phyloP scores from a whole-genome alignment of 2,113 vertebrate species.

The Noturus placidus region DNA sequence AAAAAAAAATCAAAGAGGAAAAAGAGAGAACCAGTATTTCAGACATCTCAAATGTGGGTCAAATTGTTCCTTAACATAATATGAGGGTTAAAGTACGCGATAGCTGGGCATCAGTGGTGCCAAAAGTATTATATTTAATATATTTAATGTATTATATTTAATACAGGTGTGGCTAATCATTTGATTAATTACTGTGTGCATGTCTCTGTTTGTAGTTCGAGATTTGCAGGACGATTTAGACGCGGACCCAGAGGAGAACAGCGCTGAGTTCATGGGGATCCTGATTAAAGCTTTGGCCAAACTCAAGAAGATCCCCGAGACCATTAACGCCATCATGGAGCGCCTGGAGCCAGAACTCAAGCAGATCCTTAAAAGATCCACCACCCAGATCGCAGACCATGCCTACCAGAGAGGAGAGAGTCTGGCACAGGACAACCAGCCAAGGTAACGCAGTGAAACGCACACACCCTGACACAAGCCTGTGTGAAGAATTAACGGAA shows the following conservation, averaged over 20 bases:
- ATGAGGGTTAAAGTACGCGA: no score
- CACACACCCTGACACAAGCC: neutral
- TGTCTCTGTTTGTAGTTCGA: slow-evolving; percentile 66
- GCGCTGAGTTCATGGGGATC: slow-evolving; percentile 90
- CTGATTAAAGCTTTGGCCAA: slow-evolving; percentile 94
- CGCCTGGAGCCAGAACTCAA: slow-evolving; percentile 93
- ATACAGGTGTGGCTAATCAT: neutral
- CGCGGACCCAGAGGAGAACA: slow-evolving; percentile 94
- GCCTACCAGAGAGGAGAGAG: slow-evolving; percentile 92
- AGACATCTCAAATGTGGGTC: no score
- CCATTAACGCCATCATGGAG: slow-evolving; percentile 93
- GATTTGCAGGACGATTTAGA: slow-evolving; percentile 85
- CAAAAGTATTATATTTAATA: neutral
- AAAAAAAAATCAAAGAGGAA: no score
- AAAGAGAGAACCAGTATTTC: no score
- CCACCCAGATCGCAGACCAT: slow-evolving; percentile 93
- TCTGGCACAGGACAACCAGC: slow-evolving; percentile 86
- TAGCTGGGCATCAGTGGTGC: neutral
- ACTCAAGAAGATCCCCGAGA: slow-evolving; percentile 92
- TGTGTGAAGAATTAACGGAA: neutral
- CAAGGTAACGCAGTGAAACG: slow-evolving; percentile 71
- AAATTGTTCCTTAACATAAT: no score
- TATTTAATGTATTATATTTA: no score
- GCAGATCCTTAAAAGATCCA: slow-evolving; percentile 94
- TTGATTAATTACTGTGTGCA: neutral